Evolutionary conservation across 1,140 invertebrate genomes (phyloP).

Genomic region (Pachypeltis micranthus): DNA sequence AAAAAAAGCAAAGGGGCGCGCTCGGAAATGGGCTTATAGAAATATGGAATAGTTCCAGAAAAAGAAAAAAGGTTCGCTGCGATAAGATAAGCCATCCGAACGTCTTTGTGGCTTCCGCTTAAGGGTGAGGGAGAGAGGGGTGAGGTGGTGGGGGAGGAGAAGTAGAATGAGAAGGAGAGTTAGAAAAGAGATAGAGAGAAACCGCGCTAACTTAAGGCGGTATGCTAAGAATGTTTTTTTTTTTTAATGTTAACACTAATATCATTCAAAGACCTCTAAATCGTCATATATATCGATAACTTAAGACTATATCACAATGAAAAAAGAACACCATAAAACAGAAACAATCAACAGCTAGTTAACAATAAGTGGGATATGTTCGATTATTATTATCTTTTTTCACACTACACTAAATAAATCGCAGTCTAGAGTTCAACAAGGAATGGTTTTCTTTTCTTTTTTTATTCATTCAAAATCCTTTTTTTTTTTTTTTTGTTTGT

Average conservation of each 20-base stretch:
- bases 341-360: constrained; percentile 22
- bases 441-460: constrained; percentile 22
- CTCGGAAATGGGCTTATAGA: too few species aligned
- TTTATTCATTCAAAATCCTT: too few species aligned
- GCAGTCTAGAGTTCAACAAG: constrained; percentile 21
- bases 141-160: too few species aligned
- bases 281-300: constrained; percentile 24
- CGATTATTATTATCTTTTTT: constrained; percentile 12
- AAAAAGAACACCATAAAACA: constrained; percentile 22
- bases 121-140: too few species aligned
- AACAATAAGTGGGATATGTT: constrained; percentile 25
- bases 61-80: constrained; percentile 18
- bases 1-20: too few species aligned
- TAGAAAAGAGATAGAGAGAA: too few species aligned
- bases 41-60: too few species aligned
- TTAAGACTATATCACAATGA: constrained; percentile 28
- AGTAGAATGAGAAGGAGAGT: too few species aligned
- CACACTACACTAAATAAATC: constrained; percentile 13
- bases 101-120: too few species aligned
- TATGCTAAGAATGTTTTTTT: too few species aligned
- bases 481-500: too few species aligned
- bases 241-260: constrained; percentile 17
- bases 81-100: constrained; percentile 17
- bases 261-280: constrained; percentile 16
- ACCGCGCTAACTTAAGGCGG: too few species aligned